phyloP scores from a whole-genome alignment of 2,888 invertebrate genomes.

The Sceliomorpha sp. region DNA sequence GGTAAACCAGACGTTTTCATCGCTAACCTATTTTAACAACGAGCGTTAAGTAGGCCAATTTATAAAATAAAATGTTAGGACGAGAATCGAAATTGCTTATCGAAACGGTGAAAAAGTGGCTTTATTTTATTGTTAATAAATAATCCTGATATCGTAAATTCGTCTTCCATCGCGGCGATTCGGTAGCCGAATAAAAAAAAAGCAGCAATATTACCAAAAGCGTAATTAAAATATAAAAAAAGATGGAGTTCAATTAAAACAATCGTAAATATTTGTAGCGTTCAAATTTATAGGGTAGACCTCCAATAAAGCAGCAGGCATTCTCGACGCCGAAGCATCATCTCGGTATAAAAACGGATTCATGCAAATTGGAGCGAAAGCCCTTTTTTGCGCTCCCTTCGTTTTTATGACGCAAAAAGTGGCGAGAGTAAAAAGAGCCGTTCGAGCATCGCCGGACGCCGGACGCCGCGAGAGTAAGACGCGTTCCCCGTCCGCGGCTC shows the following conservation, averaged over 20 bases:
- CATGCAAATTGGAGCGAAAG: constrained; percentile 41
- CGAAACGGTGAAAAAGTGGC: too few species aligned
- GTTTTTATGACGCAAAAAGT: constrained; percentile 36
- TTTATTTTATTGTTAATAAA: too few species aligned
- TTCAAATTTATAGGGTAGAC: constrained; percentile 14
- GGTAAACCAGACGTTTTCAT: too few species aligned
- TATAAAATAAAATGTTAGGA: too few species aligned
- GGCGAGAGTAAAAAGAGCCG: constrained; percentile 19
- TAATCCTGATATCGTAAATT: too few species aligned
- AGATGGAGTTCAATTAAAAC: constrained; percentile 15
- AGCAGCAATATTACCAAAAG: constrained; percentile 5
- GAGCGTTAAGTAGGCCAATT: too few species aligned
- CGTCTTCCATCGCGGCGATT: too few species aligned
- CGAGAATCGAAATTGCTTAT: too few species aligned
- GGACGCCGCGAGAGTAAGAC: constrained; percentile 8
- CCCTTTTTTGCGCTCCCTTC: constrained; percentile 23
- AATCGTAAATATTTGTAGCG: constrained; percentile 26
- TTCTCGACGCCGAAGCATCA: constrained; percentile 11
- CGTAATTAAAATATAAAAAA: constrained; percentile 1
- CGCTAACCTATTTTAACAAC: too few species aligned
- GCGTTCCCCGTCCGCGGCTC: too few species aligned
- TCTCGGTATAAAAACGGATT: constrained; percentile 27
- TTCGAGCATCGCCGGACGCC: too few species aligned
- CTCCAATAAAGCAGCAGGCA: constrained; percentile 6
- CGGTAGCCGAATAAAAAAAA: constrained; percentile 14